Evolutionary conservation across 2,113 vertebrate genomes (phyloP), one percentile per base, ranked within the genome.

Genomic region (Cricetomys ansorgei): DNA sequence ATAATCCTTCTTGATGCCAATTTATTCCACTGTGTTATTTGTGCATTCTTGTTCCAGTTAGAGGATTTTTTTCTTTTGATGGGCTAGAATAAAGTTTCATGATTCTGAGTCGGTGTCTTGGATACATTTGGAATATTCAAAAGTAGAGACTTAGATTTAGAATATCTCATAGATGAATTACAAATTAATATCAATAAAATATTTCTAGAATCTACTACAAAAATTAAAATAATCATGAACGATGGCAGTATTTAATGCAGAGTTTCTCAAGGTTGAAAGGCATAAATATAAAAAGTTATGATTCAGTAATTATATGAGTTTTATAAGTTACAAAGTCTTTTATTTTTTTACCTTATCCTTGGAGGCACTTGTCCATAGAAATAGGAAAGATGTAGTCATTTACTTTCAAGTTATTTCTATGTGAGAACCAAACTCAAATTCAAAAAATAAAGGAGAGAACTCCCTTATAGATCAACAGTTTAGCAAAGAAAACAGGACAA

Each of bases 291-390:
- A 62, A 69, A 11, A 1, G 13, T 62, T 79, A 2, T 40, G 76
- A 91, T n/a, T 93, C 92, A 21, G 15, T 77, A 27, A 93, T 76
- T 91, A 67, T 80, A 84, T 93, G 13, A 23, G 93, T 69, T n/a
- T 86, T 34, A 55, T 31, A 86, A 92, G 2, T 72, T 85, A 90
- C 1, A 4, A 34, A 55, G 17, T 67, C n/a, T 85, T 84, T 19
- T 91, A 8, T 70, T 89, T 94, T 70, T 89, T 94, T 23, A 62
- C 27, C 21, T 31, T 12, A 62, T 27, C 50, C 1, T 45, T 70
- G 83, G 21, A 75, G 79, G 59, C 57, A 62, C 31, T 83, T 75
- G 2, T 55, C 27, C 55, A 43, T 48, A 75, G 31, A 79, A 12
- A 67, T 57, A 4, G 48, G 65, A 76, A 64, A 53, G 12, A 87